Conservation (phyloP, 2,113 vertebrate genomes). For the Corythoichthys haematopterus region DNA sequence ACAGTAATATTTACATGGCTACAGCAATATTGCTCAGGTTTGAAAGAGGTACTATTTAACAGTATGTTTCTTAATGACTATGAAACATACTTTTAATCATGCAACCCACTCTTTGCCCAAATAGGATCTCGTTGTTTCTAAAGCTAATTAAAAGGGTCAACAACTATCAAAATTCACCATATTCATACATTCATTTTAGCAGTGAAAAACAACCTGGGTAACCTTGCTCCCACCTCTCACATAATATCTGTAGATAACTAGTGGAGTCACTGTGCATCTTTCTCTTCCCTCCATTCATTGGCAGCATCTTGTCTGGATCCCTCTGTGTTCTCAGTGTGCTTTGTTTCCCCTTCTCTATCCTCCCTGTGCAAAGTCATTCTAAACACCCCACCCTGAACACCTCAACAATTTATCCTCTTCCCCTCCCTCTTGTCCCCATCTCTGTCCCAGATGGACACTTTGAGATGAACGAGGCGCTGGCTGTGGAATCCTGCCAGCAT, state of each 20-base stretch:
- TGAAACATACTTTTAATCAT: too few species aligned
- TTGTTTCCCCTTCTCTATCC: background rate
- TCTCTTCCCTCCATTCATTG: background rate
- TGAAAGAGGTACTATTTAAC: too few species aligned
- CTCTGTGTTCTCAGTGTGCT: background rate
- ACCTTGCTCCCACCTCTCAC: background rate
- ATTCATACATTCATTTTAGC: too few species aligned
- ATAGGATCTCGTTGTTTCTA: too few species aligned
- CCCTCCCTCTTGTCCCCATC: background rate
- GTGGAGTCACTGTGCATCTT: background rate
- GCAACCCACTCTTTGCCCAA: too few species aligned
- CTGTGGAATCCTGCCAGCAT: conserved; percentile 6
- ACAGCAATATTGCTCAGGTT: too few species aligned
- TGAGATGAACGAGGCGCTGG: conserved; percentile 7
- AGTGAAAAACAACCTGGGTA: background rate
- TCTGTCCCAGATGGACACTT: conserved; percentile 9
- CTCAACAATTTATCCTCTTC: conserved; percentile 13
- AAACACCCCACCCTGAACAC: conserved; percentile 9
- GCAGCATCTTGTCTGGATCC: background rate
- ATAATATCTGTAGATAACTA: background rate
- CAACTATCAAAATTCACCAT: too few species aligned
- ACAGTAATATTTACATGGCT: too few species aligned
- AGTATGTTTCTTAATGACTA: too few species aligned
- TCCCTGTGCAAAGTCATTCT: conserved; percentile 6
- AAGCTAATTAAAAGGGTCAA: too few species aligned